Evolutionary conservation across 2,113 vertebrate species (phyloP).

Genomic region (Thunnus maccoyii): DNA sequence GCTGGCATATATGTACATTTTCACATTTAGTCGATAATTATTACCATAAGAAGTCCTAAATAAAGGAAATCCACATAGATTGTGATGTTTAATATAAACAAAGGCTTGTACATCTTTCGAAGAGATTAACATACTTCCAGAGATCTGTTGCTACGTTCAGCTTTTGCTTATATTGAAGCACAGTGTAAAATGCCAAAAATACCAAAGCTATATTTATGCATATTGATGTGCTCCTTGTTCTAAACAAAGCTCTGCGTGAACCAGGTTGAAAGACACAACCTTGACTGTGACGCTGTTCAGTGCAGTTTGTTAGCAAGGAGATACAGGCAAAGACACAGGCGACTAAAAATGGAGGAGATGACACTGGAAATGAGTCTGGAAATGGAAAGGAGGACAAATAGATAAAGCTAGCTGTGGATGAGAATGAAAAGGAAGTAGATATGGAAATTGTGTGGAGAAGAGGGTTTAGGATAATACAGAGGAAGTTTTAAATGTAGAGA

Average conservation of each 20-base stretch:
- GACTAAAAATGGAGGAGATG: background rate
- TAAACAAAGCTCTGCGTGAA: background rate
- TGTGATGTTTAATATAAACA: background rate
- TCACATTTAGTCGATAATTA: background rate
- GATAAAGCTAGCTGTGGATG: background rate
- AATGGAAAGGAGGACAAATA: background rate
- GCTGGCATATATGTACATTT: background rate
- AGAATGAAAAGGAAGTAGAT: slow-evolving; percentile 1
- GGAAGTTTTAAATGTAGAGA: slow-evolving; percentile 5
- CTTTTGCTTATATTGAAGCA: slow-evolving; percentile 12
- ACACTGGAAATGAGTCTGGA: slow-evolving; percentile 8
- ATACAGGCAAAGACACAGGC: background rate
- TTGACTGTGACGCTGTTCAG: background rate
- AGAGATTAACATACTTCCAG: background rate
- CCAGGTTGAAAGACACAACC: slow-evolving; percentile 5
- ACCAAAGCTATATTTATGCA: slow-evolving; percentile 19
- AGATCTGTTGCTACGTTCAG: background rate
- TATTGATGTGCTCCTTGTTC: background rate
- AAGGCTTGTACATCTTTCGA: background rate
- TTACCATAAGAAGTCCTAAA: background rate
- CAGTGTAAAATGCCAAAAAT: slow-evolving; percentile 4
- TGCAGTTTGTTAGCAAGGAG: background rate
- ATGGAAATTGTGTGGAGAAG: background rate
- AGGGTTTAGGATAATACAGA: background rate
- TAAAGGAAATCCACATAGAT: background rate